These are phyloP conservation scores for Drosophila varians DNA, from an alignment of 1,140 invertebrate genomes.

Conservation along the genomic window DNA sequence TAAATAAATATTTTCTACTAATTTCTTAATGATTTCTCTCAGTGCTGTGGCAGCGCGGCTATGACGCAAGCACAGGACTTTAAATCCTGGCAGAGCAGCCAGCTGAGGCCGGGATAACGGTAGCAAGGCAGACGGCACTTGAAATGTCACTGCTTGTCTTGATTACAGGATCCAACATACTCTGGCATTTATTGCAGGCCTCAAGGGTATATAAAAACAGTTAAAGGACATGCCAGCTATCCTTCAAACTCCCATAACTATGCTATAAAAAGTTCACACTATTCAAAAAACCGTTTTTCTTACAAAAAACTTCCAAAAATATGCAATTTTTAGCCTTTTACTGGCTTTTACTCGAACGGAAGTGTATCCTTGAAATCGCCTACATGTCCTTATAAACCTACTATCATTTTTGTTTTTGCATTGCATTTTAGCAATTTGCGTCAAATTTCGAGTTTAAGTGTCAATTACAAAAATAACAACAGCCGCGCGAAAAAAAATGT, in stretches of 20 bases:
- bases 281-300: too few species aligned
- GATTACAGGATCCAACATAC: constrained; percentile 34
- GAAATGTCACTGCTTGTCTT: constrained; percentile 34
- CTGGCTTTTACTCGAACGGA: too few species aligned
- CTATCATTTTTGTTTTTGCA: constrained; percentile 1
- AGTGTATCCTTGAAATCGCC: background rate
- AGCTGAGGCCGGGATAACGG: constrained; percentile 24
- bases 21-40: background rate
- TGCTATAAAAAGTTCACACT: too few species aligned
- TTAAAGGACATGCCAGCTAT: too few species aligned
- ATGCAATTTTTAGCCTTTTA: too few species aligned
- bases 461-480: constrained; percentile 73
- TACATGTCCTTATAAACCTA: background rate
- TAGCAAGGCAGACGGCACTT: constrained; percentile 34
- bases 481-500: constrained; percentile 26
- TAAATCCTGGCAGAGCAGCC: constrained; percentile 8
- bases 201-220: constrained; percentile 3
- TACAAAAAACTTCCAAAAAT: too few species aligned
- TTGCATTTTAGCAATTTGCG: constrained; percentile 66
- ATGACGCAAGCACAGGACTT: constrained; percentile 44
- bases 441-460: constrained; percentile 80
- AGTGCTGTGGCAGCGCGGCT: constrained; percentile 17
- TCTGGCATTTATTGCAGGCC: constrained; percentile 1
- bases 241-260: background rate
- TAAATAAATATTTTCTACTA: background rate